phyloP scores from a whole-genome alignment of 1,140 invertebrate genomes.

The Myzus persicae region DNA sequence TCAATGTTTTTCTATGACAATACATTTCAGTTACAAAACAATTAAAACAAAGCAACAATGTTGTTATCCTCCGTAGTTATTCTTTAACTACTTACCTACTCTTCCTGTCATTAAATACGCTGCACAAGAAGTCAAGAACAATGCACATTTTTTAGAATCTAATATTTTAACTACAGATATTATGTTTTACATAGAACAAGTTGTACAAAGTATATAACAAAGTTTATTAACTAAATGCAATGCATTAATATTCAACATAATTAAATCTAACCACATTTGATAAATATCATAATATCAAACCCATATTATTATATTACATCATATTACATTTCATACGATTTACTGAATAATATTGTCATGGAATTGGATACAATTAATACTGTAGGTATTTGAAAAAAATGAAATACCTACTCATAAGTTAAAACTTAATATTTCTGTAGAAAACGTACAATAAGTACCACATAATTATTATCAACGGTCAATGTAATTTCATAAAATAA shows the following conservation, averaged over 20 bases:
- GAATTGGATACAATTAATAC: background rate
- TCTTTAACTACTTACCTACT: background rate
- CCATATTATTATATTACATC: background rate
- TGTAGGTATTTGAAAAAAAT: too few species aligned
- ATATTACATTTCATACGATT: too few species aligned
- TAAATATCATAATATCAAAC: background rate
- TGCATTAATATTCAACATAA: background rate
- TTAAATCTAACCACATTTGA: background rate
- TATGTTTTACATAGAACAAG: background rate
- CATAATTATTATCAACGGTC: background rate
- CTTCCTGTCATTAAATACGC: background rate
- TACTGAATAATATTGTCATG: too few species aligned
- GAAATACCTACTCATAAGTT: too few species aligned
- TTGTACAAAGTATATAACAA: background rate
- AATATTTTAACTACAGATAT: background rate
- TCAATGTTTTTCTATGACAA: background rate
- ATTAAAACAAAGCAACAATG: background rate
- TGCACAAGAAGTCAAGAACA: background rate
- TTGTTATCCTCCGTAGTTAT: background rate
- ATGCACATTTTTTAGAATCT: background rate
- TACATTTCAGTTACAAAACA: slow-evolving; percentile 4
- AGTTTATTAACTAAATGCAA: background rate
- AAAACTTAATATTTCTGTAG: background rate
- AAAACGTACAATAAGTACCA: background rate
- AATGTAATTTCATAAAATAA: background rate